phyloP scores from a whole-genome alignment of 1,140 invertebrate species.

The Musca vetustissima region DNA sequence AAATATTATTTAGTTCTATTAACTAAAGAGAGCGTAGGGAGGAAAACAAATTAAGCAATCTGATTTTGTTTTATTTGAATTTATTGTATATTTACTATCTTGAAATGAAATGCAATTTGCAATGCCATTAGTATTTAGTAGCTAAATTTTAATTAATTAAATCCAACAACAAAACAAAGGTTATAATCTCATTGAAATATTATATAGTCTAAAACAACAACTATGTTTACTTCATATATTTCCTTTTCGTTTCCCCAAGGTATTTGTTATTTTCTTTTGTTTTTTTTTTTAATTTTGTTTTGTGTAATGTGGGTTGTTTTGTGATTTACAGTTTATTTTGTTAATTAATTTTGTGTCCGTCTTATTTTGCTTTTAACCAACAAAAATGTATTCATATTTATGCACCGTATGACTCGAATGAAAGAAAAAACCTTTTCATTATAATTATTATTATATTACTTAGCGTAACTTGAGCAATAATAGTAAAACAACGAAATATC shows the following conservation, averaged over 20 bases:
- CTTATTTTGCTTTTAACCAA: too few species aligned
- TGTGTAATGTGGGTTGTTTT: too few species aligned
- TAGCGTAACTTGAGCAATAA: conserved; percentile 17
- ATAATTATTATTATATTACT: conserved; percentile 8
- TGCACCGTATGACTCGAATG: too few species aligned
- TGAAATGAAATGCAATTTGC: background rate
- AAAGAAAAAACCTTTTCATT: background rate
- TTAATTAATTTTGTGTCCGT: too few species aligned
- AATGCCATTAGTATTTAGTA: conserved; percentile 18
- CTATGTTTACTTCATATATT: background rate
- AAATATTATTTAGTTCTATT: background rate
- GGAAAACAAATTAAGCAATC: background rate
- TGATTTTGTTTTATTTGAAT: background rate
- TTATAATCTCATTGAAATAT: background rate
- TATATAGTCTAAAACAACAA: background rate
- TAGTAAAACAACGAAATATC: conserved; percentile 19
- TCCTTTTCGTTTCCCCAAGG: background rate
- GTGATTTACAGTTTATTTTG: too few species aligned
- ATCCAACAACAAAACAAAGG: background rate
- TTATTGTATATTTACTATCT: background rate
- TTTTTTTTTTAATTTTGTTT: too few species aligned
- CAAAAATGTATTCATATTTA: too few species aligned
- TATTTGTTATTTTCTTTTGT: background rate
- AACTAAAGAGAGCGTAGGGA: too few species aligned
- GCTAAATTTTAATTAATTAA: background rate